A percentile compares a stretch with the other conserved stretches of the same genome.
Evolutionary conservation across 2,113 vertebrate genomes (phyloP).

Genomic region (Chamaea fasciata): DNA sequence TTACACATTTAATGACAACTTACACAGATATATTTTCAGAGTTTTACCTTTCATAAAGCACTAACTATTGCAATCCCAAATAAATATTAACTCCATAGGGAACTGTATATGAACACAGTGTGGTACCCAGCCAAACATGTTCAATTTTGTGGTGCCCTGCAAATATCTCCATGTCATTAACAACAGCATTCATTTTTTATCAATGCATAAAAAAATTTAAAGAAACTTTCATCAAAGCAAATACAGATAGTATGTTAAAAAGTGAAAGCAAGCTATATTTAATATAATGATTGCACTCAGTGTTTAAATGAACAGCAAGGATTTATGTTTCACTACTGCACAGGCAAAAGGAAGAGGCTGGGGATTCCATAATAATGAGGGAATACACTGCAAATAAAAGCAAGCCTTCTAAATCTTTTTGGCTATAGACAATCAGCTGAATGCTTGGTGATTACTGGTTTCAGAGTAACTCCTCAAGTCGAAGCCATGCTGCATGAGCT

Average conservation of each 20-base stretch:
- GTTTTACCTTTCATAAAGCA: neutral
- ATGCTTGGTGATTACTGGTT: neutral
- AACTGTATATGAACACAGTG: neutral
- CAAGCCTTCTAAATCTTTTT: neutral
- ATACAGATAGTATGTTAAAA: neutral
- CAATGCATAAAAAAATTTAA: neutral
- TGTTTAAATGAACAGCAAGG: neutral
- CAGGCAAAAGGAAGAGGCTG: neutral
- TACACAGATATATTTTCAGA: neutral
- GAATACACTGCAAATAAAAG: neutral
- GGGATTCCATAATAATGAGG: neutral
- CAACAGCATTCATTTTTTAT: neutral
- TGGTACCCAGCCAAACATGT: neutral
- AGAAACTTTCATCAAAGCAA: neutral
- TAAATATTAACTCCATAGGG: neutral
- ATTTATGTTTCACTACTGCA: neutral
- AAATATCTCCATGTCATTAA: neutral
- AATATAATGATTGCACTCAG: neutral
- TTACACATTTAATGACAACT: neutral
- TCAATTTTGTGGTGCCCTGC: neutral
- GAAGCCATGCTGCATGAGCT: neutral
- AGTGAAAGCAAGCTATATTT: neutral
- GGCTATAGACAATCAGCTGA: neutral
- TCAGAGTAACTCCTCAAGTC: constrained; percentile 9
- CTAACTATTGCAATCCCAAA: neutral